Evolutionary conservation across 2,888 invertebrate species (phyloP), one percentile per base, ranked within the genome.

Genomic region (Tachina grossa): DNA sequence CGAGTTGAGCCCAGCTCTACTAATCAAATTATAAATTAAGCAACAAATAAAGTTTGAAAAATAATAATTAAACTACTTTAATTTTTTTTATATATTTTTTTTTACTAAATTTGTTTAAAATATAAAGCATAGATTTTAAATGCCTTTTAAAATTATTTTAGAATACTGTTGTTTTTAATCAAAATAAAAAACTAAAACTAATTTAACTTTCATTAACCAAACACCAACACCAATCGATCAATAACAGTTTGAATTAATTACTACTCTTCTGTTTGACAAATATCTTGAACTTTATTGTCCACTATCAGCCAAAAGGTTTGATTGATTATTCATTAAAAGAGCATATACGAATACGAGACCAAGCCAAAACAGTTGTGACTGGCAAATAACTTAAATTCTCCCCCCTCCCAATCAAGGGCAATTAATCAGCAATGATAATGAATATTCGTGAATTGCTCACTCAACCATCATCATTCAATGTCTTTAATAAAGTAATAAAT

Each of bases 351-450:
- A 76, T 61, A 76, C 63, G 43, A 53, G 61, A 57, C 43, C 14
- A 51, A n/a, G 22, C 16, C 31, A 65, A 10, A 41, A 39, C 49
- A 31, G 0, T 3, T 59, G 16, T 13, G 16, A 55, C 11, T 41
- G 41, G 11, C 43, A 39, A 31, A 13, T 16, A 57, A 69, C 51
- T 45, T 3, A 45, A 72, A 61, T 68, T 74, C 4, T 14, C 65
- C 45, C 45, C 57, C 19, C 31, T 45, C 4, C 22, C 2, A 2
- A 1, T 2, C 31, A 31, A 31, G 4, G 13, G 49, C 78, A 82
- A 85, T 85, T 82, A 82, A 79, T 82, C 78, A 82, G 63, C 47
- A 68, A 71, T 61, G 75, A 81, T 77, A 80, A 84, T 39, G 53
- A 75, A 65, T 57, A 85, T 51, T 53, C 47, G 11, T 74, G 22